Evolutionary conservation across 2,113 vertebrate genomes (phyloP).

Genomic region (Oreochromis tanganicae): DNA sequence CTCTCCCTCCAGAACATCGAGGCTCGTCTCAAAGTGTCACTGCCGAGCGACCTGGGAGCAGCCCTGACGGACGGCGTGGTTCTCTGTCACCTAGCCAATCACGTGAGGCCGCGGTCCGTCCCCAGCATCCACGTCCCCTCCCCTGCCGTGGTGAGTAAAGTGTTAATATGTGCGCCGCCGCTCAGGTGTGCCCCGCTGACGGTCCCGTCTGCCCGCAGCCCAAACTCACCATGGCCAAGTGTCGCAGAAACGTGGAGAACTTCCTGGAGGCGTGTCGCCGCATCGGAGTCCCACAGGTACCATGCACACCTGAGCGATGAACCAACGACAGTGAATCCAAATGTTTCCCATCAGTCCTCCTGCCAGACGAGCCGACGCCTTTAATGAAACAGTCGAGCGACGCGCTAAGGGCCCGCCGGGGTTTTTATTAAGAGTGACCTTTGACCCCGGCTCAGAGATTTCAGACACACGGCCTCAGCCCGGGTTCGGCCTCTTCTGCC

Average conservation of each 20-base stretch:
- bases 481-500: fast-evolving
- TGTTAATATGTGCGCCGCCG: neutral
- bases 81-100: slow-evolving; percentile 95
- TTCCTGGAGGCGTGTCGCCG: slow-evolving; percentile 95
- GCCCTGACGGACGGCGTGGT: slow-evolving; percentile 95
- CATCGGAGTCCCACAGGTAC: slow-evolving; percentile 97
- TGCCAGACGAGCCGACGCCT: neutral
- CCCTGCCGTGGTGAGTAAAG: slow-evolving; percentile 85
- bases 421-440: neutral
- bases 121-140: slow-evolving; percentile 97
- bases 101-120: slow-evolving; percentile 91
- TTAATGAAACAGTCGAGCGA: neutral
- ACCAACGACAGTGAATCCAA: neutral
- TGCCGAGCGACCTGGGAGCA: slow-evolving; percentile 88
- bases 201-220: slow-evolving; percentile 70
- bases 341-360: neutral
- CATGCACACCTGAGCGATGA: neutral
- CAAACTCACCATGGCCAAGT: slow-evolving; percentile 98
- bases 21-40: slow-evolving; percentile 85
- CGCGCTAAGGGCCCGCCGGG: neutral
- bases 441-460: neutral
- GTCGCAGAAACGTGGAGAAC: slow-evolving; percentile 95
- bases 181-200: neutral
- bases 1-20: slow-evolving; percentile 84
- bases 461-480: neutral